Conservation (phyloP, 2,113 vertebrate species). For the Hucho hucho region DNA sequence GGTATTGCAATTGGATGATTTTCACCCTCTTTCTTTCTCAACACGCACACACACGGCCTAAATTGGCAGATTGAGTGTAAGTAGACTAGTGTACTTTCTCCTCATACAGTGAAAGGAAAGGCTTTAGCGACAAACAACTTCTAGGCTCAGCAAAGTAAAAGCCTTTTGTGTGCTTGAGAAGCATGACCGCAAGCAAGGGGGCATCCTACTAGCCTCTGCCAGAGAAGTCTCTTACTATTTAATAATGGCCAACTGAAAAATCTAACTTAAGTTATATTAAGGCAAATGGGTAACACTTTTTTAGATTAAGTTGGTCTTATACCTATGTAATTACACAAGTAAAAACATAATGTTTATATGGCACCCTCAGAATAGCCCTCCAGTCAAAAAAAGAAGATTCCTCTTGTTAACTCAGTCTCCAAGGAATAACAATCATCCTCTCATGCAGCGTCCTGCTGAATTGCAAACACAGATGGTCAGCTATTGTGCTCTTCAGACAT, state of each 20-base stretch:
- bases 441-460: slow-evolving; percentile 50
- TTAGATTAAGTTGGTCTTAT: background rate
- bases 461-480: slow-evolving; percentile 36
- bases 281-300: background rate
- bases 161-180: slow-evolving; percentile 63
- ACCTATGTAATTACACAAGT: background rate
- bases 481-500: slow-evolving; percentile 34
- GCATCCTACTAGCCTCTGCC: background rate
- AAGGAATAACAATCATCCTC: slow-evolving; percentile 54
- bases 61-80: slow-evolving; percentile 44
- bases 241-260: background rate
- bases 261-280: background rate
- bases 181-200: slow-evolving; percentile 36
- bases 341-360: background rate
- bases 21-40: background rate
- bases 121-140: slow-evolving; percentile 57
- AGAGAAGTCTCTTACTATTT: background rate
- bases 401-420: slow-evolving; percentile 23
- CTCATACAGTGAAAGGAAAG: slow-evolving; percentile 37
- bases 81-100: slow-evolving; percentile 40
- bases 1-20: slow-evolving; percentile 3
- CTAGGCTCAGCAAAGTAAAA: slow-evolving; percentile 61
- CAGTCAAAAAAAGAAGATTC: slow-evolving; percentile 41
- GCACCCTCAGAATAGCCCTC: background rate
- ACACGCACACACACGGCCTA: slow-evolving; percentile 15